phyloP scores from a whole-genome alignment of 2,113 vertebrate species.

The Gobiocypris rarus region DNA sequence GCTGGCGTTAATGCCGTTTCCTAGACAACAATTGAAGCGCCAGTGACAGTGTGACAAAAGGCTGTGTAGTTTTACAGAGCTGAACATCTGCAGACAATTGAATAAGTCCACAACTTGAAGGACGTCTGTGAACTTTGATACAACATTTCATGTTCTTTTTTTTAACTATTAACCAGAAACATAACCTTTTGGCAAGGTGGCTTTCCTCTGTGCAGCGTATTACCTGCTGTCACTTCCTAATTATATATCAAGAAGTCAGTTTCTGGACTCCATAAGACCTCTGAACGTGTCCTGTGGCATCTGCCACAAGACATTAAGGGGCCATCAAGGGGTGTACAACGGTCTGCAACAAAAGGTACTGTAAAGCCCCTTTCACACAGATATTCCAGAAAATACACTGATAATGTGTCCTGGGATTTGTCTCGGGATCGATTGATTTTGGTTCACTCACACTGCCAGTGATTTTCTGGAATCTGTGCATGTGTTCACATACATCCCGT shows the following conservation, averaged over 20 bases:
- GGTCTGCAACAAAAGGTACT: too few relatives aligned
- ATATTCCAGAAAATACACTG: too few relatives aligned
- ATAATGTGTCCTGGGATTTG: too few relatives aligned
- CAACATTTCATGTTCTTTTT: not conserved
- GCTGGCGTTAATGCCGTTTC: conserved; percentile 15
- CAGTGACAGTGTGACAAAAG: conserved; percentile 36
- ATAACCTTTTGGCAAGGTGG: conserved; percentile 21
- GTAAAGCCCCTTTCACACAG: too few relatives aligned
- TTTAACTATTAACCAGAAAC: not conserved
- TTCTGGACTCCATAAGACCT: not conserved
- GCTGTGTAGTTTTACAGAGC: not conserved
- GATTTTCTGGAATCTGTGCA: too few relatives aligned
- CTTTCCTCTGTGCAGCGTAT: not conserved
- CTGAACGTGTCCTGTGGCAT: too few relatives aligned
- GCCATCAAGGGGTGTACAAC: too few relatives aligned
- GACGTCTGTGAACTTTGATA: conserved; percentile 22
- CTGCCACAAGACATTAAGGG: too few relatives aligned
- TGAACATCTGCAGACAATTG: conserved; percentile 18
- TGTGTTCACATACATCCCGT: too few relatives aligned
- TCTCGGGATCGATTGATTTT: too few relatives aligned
- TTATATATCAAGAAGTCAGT: not conserved
- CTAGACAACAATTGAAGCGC: conserved; percentile 18
- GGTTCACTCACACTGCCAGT: too few relatives aligned
- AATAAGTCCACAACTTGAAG: not conserved
- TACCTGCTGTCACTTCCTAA: conserved; percentile 4